Evolutionary conservation across 1,140 invertebrate genomes (phyloP).

Genomic region (Rhyzopertha dominica): DNA sequence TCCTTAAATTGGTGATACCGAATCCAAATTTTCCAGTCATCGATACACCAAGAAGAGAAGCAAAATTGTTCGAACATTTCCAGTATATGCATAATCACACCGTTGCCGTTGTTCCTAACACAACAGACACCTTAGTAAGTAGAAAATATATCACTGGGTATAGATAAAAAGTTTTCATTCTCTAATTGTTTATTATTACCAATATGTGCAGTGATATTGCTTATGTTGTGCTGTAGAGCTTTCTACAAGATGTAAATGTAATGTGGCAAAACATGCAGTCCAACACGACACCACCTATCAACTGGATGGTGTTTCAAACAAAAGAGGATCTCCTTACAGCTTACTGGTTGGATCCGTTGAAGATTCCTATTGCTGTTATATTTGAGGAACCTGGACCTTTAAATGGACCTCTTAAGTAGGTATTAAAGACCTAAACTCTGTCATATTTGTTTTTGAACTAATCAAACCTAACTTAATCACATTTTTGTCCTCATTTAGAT

Average conservation of each 20-base stretch:
- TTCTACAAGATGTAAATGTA: constrained; percentile 59
- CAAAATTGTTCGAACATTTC: constrained; percentile 57
- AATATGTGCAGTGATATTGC: no score
- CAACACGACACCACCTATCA: constrained; percentile 49
- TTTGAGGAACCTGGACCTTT: constrained; percentile 56
- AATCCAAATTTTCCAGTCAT: constrained; percentile 70
- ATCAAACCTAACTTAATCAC: no score
- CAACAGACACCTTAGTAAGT: constrained; percentile 59
- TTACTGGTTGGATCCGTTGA: constrained; percentile 60
- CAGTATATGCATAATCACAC: constrained; percentile 57
- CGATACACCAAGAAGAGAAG: constrained; percentile 53
- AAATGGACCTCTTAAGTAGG: constrained; percentile 52
- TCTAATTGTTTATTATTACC: no score
- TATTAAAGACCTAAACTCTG: no score
- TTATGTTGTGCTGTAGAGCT: constrained; percentile 49
- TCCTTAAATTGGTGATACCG: constrained; percentile 65
- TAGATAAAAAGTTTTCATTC: no score
- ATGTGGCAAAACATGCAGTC: constrained; percentile 47
- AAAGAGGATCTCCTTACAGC: constrained; percentile 63
- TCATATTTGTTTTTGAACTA: no score
- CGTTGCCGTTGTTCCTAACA: constrained; percentile 63
- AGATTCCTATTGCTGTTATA: constrained; percentile 63
- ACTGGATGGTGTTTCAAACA: constrained; percentile 60
- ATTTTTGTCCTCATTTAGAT: no score
- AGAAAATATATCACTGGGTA: no score